Evolutionary conservation across 2,888 invertebrate species (phyloP).

Genomic region (Troides aeacus): DNA sequence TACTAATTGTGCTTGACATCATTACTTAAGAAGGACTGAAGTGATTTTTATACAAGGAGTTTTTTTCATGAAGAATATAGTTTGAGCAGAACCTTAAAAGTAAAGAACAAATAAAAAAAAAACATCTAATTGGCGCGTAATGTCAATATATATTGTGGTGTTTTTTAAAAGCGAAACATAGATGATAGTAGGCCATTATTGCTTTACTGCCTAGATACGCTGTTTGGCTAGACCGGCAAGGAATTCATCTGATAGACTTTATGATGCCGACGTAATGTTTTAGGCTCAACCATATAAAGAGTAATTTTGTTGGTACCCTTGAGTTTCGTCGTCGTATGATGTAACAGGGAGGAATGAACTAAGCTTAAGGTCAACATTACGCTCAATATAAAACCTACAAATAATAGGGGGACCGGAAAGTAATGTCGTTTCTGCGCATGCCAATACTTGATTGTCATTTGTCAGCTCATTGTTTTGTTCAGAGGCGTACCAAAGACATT

Average conservation of each 20-base stretch:
- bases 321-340: background rate
- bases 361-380: background rate
- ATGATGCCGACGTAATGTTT: background rate
- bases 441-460: too few species aligned
- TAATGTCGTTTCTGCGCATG: too few species aligned
- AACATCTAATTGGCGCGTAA: too few species aligned
- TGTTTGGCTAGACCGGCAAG: background rate
- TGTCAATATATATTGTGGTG: background rate
- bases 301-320: slow-evolving; percentile 1
- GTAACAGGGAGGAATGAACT: background rate
- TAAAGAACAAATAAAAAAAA: too few species aligned
- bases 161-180: background rate
- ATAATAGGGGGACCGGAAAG: too few species aligned
- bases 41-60: too few species aligned
- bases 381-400: slow-evolving; percentile 1
- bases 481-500: too few species aligned
- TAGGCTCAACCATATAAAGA: background rate
- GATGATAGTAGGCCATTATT: background rate
- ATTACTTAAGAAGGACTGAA: too few species aligned
- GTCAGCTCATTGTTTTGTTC: too few species aligned
- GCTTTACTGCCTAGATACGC: background rate
- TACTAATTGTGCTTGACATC: too few species aligned
- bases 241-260: slow-evolving; percentile 1
- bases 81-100: too few species aligned
- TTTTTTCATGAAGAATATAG: too few species aligned